Evolutionary conservation across 1,140 invertebrate species (phyloP), one percentile per base, ranked within the genome.

Genomic region (Papilio glaucus): DNA sequence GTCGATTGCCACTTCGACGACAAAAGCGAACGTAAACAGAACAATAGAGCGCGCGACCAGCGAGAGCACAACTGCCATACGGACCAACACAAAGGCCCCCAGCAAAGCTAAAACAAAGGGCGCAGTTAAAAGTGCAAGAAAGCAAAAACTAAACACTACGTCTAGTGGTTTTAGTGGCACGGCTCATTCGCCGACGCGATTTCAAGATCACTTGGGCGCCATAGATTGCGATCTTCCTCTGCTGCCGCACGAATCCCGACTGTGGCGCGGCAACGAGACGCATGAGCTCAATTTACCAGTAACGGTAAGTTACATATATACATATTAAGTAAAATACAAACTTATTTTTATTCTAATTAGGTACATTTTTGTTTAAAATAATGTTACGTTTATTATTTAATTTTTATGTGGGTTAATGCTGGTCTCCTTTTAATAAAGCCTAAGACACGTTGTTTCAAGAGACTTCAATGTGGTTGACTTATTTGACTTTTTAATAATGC

Each of bases 261-360:
- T 95, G 71, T 95, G 95, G 95, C 93, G 95, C 33, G 95, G 95
- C 77, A 95, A 95, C 78, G 95, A 95, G 82, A 95, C 95, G 12
- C 95, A 95, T 75, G 95, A 95, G 78, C 91, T 95, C 72, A 93
- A 94, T 77, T 88, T 95, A 41, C 95, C 95, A 18, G 92, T 94
- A 81, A 94, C 93, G 93, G 95, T 95, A 91, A 95, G 94, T 93
- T 68, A 74, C 57, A 53, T 75, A 41, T 1, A n/a, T 71, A 75
- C 15, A 39, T 9, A 38, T 1, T 24, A 53, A 10, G 8, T 5
- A 33, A n/a, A 18, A 45, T 18, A 15, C 1, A 21, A 26, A 57
- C 21, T 9, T 9, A 21, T 0, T 49, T 49, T 12, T 9, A 5
- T 26, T 26, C 24, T 12, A 24, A 21, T 49, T 21, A 18, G 4